These are phyloP conservation scores for Cyanoramphus novaezelandiae DNA, from an alignment of 2,113 vertebrate species.

Conservation along the genomic window DNA sequence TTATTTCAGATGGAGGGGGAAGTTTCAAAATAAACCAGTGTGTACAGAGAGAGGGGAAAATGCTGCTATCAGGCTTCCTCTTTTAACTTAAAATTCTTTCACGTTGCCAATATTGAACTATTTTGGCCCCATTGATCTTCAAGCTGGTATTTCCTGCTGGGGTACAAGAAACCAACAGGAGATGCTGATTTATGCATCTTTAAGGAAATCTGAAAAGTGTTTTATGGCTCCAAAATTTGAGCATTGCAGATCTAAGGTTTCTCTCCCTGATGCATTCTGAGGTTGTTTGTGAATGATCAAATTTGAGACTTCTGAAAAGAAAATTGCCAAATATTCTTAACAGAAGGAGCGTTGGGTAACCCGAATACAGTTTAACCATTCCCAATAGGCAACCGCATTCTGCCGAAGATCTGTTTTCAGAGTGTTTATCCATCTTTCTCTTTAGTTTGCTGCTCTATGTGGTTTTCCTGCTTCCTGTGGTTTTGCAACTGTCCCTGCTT, in stretches of 20 bases:
- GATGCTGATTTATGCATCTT: not conserved
- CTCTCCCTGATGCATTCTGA: not conserved
- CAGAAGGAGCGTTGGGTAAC: fast-evolving
- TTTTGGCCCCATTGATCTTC: not conserved
- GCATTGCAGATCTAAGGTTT: not conserved
- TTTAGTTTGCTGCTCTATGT: conserved; percentile 36
- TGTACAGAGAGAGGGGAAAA: not conserved
- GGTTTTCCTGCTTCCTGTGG: conserved; percentile 41
- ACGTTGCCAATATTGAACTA: not conserved
- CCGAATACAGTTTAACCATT: fast-evolving
- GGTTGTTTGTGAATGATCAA: not conserved
- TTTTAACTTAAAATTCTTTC: not conserved
- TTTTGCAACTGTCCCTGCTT: not conserved
- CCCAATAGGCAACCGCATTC: fast-evolving
- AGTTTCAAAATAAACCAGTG: not conserved
- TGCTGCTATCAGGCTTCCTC: not conserved
- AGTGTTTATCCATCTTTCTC: not conserved
- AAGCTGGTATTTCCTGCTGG: not conserved
- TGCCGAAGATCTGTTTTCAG: not conserved
- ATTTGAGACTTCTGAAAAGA: not conserved
- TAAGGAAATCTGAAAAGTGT: conserved; percentile 26
- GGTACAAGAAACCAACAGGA: not conserved
- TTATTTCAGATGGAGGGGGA: not conserved
- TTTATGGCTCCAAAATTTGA: conserved; percentile 7
- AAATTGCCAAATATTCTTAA: not conserved